Evolutionary conservation across 2,113 vertebrate genomes (phyloP).

Genomic region (Nycticorax nycticorax): DNA sequence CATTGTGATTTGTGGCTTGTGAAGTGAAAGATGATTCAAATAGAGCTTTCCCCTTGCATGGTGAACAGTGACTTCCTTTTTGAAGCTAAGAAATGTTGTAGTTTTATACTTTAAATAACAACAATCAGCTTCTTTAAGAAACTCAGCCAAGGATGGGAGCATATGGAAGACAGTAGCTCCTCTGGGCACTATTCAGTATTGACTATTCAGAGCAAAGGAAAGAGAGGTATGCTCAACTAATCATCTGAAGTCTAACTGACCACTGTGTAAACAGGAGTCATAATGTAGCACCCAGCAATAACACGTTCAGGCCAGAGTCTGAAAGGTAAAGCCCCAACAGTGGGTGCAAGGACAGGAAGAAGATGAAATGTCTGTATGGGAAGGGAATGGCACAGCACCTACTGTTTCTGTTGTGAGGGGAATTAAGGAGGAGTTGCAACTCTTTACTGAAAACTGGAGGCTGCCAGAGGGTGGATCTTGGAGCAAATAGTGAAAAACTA

Average conservation of each 20-base stretch:
- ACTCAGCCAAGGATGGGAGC: background rate
- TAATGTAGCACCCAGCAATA: background rate
- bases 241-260: background rate
- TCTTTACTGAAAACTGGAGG: background rate
- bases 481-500: background rate
- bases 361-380: background rate
- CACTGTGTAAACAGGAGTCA: background rate
- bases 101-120: background rate
- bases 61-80: background rate
- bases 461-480: background rate
- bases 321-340: background rate
- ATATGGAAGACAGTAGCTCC: background rate
- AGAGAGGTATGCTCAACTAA: background rate
- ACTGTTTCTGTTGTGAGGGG: background rate
- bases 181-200: background rate
- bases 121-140: background rate
- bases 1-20: slow-evolving; percentile 2
- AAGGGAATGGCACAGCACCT: background rate
- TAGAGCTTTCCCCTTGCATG: background rate
- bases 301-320: background rate
- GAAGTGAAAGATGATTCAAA: background rate
- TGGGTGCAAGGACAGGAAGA: background rate
- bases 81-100: background rate
- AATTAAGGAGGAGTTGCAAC: background rate
- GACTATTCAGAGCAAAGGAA: background rate